Base-by-base conservation (phyloP, 2,797 vertebrate species). In the Glossophaga mutica region DNA sequence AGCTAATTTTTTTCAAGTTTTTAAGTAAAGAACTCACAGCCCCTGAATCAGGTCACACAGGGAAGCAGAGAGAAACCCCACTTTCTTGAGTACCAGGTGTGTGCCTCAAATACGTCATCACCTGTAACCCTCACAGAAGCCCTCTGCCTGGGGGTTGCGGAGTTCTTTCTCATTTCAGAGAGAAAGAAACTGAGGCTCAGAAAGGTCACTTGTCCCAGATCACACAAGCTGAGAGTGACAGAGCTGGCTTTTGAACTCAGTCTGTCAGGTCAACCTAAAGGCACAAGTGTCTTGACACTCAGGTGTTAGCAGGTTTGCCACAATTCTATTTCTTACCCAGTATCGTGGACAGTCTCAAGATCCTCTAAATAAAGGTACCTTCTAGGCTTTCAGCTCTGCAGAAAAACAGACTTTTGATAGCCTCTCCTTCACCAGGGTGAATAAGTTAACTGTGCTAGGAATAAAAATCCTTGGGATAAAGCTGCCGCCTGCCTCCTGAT, bases 391-490 rank as follows among this genome's bases (percentile, higher is more conserved):
- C 52, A 15, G 52, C 79, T 93, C 78, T 29, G 22, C 73, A 84
- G 67, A 78, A 37, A 57, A 87, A 50, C 73, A 79, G 57, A 22
- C 79, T 90, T 59, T 52, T 46, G 68, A 79, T 29, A 34, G 42
- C 83, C 88, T 90, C 57, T 68, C n/a, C 65, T 74, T 74, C 79
- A 4, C 44, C 3, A 0, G 19, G 24, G 77, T 26, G 24, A 81
- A 74, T 85, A 87, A 14, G 81, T 78, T 90, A 42, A 65, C 5
- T 46, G 26, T 11, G 34, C 70, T 21, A 48, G 52, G 48, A 82
- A 93, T n/a, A 67, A 94, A 96, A 89, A 29, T 62, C 46, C 59
- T 37, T 85, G 77, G 65, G 65, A 97, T 59, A 84, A 76, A 93
- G 50, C 46, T 57, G 32, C 46, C 0, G 0, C 52, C 76, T 10